phyloP scores from a whole-genome alignment of 1,140 invertebrate genomes.

The Archivesica marissinica region DNA sequence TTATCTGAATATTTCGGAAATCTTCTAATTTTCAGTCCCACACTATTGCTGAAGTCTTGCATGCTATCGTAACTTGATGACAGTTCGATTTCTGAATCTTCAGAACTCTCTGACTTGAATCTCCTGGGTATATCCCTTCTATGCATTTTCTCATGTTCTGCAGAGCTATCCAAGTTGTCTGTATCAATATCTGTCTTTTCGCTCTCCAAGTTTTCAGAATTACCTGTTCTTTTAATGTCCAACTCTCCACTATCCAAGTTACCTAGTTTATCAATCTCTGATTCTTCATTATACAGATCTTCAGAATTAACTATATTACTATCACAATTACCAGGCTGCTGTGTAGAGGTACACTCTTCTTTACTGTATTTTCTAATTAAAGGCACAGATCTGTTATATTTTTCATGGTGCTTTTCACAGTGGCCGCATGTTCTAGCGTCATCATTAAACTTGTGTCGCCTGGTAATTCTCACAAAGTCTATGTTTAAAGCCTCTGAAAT shows the following conservation, averaged over 20 bases:
- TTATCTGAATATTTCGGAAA: background rate
- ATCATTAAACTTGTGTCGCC: background rate
- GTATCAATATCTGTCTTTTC: background rate
- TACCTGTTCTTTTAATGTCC: too few relatives aligned
- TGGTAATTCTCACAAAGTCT: conserved; percentile 14
- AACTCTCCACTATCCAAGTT: background rate
- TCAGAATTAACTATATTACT: background rate
- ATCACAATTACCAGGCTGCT: background rate
- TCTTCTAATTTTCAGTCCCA: too few relatives aligned
- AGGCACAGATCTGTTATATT: conserved; percentile 22
- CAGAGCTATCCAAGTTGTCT: background rate
- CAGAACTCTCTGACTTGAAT: conserved; percentile 12
- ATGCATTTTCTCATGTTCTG: background rate
- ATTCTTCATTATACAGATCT: background rate
- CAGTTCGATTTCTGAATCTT: background rate
- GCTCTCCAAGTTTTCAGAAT: background rate
- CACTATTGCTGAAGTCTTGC: background rate
- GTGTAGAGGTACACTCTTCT: background rate
- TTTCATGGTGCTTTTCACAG: background rate
- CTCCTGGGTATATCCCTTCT: background rate
- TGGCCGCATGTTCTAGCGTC: background rate
- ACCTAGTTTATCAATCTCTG: background rate
- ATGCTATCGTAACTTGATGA: background rate
- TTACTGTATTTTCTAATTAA: background rate
- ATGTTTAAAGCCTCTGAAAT: conserved; percentile 54